A percentile compares a stretch with the other conserved stretches of the same genome.
These are phyloP conservation scores for Amorpha juglandis DNA, from an alignment of 2,888 invertebrate genomes.

Conservation along the genomic window DNA sequence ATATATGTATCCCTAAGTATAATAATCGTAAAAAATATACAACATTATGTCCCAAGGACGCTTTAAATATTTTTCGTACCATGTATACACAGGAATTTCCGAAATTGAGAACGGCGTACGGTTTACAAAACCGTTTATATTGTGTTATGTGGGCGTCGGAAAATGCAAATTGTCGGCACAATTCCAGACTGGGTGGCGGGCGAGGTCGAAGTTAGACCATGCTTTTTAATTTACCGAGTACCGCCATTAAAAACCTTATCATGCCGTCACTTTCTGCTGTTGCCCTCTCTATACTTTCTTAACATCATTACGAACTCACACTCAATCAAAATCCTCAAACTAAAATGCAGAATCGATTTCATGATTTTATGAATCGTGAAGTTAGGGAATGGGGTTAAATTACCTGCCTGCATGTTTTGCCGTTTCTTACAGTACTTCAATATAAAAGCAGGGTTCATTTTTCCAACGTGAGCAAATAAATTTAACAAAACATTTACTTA, in stretches of 20 bases:
- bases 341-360: background rate
- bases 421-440: too few species aligned
- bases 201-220: conserved; percentile 55
- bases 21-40: background rate
- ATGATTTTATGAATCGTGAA: background rate
- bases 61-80: conserved; percentile 1
- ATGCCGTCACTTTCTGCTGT: conserved; percentile 49
- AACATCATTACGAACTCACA: too few species aligned
- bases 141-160: conserved; percentile 46
- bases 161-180: conserved; percentile 63
- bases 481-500: too few species aligned
- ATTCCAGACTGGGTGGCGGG: conserved; percentile 46
- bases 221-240: conserved; percentile 75
- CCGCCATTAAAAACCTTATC: conserved; percentile 67
- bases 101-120: conserved; percentile 23
- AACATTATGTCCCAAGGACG: background rate
- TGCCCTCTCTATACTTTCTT: background rate
- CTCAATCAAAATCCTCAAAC: background rate
- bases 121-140: conserved; percentile 41
- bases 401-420: too few species aligned
- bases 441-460: too few species aligned
- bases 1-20: background rate
- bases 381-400: too few species aligned
- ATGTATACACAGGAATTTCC: conserved; percentile 9
- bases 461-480: too few species aligned